Percentiles rank a stretch among this genome's conserved stretches.
phyloP scores from a whole-genome alignment of 92 coral and sea anemone species.

The Hydrozoanthus gracilis region DNA sequence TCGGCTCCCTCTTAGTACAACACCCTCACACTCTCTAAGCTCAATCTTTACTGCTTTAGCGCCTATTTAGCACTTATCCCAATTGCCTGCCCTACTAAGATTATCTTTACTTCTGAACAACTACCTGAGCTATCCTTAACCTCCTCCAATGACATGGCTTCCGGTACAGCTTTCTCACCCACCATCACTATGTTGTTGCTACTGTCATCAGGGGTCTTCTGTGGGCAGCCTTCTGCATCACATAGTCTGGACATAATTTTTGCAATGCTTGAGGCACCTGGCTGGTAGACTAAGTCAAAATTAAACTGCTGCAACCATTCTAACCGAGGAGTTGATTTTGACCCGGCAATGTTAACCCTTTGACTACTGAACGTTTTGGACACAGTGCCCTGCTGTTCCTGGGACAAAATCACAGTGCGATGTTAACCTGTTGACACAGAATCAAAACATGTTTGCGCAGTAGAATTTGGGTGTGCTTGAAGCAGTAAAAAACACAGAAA shows the following conservation, averaged over 20 bases:
- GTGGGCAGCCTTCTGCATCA: background rate
- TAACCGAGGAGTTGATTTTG: conserved; percentile 36
- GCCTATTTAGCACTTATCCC: conserved; percentile 19
- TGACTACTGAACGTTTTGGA: too few relatives aligned
- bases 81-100: conserved; percentile 25
- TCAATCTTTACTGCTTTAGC: conserved; percentile 42
- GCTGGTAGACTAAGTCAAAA: conserved; percentile 31
- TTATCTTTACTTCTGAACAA: conserved; percentile 14
- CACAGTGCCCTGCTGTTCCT: too few relatives aligned
- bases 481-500: too few relatives aligned
- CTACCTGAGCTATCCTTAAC: background rate
- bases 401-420: too few relatives aligned
- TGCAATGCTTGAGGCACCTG: conserved; percentile 28
- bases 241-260: conserved; percentile 20
- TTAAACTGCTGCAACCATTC: conserved; percentile 26
- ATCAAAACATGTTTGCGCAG: too few relatives aligned
- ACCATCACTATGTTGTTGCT: conserved; percentile 24
- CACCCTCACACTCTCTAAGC: conserved; percentile 44
- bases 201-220: conserved; percentile 16
- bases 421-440: too few relatives aligned
- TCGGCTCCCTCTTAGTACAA: conserved; percentile 29
- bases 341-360: background rate
- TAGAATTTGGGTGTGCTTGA: too few relatives aligned
- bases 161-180: conserved; percentile 33
- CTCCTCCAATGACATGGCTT: conserved; percentile 49